Conservation (phyloP, 2,797 vertebrate species). For the Pseudochaenichthys georgianus region DNA sequence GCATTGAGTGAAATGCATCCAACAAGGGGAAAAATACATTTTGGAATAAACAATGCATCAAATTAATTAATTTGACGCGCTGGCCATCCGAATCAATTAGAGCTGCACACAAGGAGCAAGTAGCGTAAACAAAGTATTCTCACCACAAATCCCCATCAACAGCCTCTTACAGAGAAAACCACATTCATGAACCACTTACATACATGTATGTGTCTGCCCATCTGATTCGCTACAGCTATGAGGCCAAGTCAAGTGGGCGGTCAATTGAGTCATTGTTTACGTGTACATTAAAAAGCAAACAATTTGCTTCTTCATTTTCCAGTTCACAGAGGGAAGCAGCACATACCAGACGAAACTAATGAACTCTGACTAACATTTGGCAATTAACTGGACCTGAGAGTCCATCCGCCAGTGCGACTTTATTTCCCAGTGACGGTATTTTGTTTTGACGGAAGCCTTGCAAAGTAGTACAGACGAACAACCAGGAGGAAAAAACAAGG, state of each 20-base stretch:
- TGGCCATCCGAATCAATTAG: conserved; percentile 81
- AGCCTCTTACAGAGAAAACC: conserved; percentile 70
- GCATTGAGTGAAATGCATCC: conserved; percentile 46
- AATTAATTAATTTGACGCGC: conserved; percentile 74
- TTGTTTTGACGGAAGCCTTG: conserved; percentile 28
- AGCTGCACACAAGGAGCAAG: conserved; percentile 68
- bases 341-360: conserved; percentile 59
- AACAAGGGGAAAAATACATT: conserved; percentile 50
- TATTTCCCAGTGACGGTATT: conserved; percentile 22
- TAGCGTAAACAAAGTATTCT: conserved; percentile 69
- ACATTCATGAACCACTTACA: conserved; percentile 68
- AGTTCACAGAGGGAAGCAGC: conserved; percentile 43
- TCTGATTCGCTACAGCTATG: conserved; percentile 51
- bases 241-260: conserved; percentile 69
- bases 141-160: conserved; percentile 53
- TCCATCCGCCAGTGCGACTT: conserved; percentile 24
- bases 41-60: conserved; percentile 72
- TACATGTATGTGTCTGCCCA: conserved; percentile 37
- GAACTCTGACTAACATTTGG: conserved; percentile 59
- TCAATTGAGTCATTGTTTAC: conserved; percentile 70
- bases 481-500: neutral
- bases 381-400: conserved; percentile 29
- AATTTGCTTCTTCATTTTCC: conserved; percentile 59
- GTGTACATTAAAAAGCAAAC: conserved; percentile 69
- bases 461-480: conserved; percentile 34